These are phyloP conservation scores for Brachirus orientalis DNA, from an alignment of 2,113 vertebrate genomes.

Conservation along the genomic window DNA sequence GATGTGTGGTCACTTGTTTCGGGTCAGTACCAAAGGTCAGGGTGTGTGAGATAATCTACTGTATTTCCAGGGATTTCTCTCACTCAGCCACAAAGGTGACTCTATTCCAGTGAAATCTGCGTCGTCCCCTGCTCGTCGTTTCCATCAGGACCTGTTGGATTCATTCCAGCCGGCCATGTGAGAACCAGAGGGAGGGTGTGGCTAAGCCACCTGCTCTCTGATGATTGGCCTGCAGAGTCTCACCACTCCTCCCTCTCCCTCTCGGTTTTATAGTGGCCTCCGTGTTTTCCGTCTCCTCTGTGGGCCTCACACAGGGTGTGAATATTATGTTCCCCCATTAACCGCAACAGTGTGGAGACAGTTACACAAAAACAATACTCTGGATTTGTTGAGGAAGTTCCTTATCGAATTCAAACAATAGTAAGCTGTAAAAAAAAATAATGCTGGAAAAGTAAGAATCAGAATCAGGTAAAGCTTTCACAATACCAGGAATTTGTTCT, in stretches of 20 bases:
- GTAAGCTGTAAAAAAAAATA: neutral
- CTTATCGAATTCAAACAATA: no score
- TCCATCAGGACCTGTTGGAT: neutral
- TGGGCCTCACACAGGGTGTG: constrained; percentile 38
- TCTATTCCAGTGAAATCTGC: constrained; percentile 68
- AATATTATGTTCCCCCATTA: neutral
- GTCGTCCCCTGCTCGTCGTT: constrained; percentile 11
- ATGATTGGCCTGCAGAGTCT: constrained; percentile 54
- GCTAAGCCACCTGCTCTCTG: neutral
- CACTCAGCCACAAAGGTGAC: constrained; percentile 52
- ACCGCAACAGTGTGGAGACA: neutral
- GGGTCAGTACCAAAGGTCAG: neutral
- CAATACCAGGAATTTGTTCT: no score
- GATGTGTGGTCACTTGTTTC: neutral
- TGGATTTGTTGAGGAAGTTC: no score
- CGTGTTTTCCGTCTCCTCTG: constrained; percentile 5
- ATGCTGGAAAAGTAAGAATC: no score
- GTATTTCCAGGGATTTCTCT: constrained; percentile 65
- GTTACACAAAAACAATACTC: no score
- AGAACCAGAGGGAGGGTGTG: constrained; percentile 27
- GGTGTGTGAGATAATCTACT: constrained; percentile 6
- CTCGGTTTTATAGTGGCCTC: constrained; percentile 20
- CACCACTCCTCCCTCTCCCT: constrained; percentile 26
- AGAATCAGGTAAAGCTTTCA: no score
- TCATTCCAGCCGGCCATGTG: constrained; percentile 29